Base-by-base conservation (phyloP, 2,113 vertebrate genomes). In the Cinclus cinclus region DNA sequence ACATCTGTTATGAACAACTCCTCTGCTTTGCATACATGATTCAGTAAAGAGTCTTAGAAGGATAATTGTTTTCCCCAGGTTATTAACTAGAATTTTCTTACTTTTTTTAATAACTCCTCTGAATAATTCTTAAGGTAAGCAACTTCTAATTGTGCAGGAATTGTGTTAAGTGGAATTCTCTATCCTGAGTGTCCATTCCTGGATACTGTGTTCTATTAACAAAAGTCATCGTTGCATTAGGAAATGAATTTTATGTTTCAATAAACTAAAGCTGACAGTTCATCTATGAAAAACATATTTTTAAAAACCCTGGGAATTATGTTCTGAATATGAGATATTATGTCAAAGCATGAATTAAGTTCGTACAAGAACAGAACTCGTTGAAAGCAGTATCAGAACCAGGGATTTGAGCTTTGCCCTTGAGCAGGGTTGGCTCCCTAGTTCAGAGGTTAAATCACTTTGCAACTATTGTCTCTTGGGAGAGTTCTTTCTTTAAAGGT, bases 11-110 rank as follows among this genome's bases (percentile, higher is more conserved):
- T 70, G 94, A 95, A 95, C 95, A 92, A 63, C 42, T 55, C 30
- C 70, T 82, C 67, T 58, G 62, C 58, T 96, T 97, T 96, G 94
- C 94, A 95, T 94, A 70, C 35, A 74, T 91, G 90, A 96, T 83
- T 95, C 93, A 94, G 42, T 83, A 86, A 90, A 92, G 76, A 73
- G 59, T 24, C 81, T 91, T 62, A 69, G 81, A 55, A 42, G 84
- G 81, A 92, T 94, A 95, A 95, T 94, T 94, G 74, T 49, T 94
- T 91, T 76, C 81, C 69, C 39, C 67, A 73, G 62, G 74, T 92
- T 92, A 97, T 94, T 97, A 96, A 94, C 71, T 60, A 81, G 80
- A 80, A 73, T 94, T 85, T 91, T 94, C 55, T 79, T 84, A 50
- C 24, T 14, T 77, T 74, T 76, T 94, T 52, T 28, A 17, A 17